These are phyloP conservation scores for Trichogramma pretiosum DNA, from an alignment of 1,140 invertebrate genomes.

Conservation along the genomic window DNA sequence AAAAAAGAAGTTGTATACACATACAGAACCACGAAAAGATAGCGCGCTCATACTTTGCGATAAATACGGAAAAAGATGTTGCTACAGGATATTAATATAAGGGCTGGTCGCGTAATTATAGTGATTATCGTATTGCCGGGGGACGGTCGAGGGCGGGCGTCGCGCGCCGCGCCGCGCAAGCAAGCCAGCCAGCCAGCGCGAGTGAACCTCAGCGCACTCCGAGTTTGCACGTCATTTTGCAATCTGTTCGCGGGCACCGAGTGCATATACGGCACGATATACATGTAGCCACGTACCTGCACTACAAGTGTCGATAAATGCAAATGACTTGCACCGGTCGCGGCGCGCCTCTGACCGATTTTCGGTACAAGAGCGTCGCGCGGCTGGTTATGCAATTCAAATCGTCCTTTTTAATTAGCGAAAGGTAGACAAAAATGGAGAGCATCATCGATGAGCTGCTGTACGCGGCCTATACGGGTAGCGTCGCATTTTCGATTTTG, in stretches of 20 bases:
- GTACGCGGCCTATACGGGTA: constrained; percentile 14
- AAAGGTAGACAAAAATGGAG: too few relatives aligned
- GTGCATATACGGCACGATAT: too few relatives aligned
- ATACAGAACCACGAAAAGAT: background rate
- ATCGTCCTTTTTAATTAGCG: too few relatives aligned
- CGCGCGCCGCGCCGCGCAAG: too few relatives aligned
- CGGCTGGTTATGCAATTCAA: too few relatives aligned
- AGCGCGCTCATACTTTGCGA: too few relatives aligned
- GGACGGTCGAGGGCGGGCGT: constrained; percentile 45
- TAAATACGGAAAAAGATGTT: constrained; percentile 34
- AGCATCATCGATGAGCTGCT: background rate
- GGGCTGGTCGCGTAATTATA: constrained; percentile 47
- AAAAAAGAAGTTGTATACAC: too few relatives aligned
- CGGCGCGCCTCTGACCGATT: constrained; percentile 5
- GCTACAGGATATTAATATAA: constrained; percentile 46
- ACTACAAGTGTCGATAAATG: too few relatives aligned
- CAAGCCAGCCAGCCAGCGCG: too few relatives aligned
- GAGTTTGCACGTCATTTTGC: constrained; percentile 46
- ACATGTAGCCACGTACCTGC: too few relatives aligned
- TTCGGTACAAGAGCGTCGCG: constrained; percentile 4
- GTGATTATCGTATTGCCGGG: constrained; percentile 46
- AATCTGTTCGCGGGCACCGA: constrained; percentile 32
- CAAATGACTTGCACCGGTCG: too few relatives aligned
- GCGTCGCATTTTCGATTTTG: constrained; percentile 19
- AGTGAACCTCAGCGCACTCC: too few relatives aligned